Percentiles rank a stretch among this genome's conserved stretches.
These are phyloP conservation scores for Cephonodes hylas DNA, from an alignment of 2,888 invertebrate genomes.

Conservation along the genomic window DNA sequence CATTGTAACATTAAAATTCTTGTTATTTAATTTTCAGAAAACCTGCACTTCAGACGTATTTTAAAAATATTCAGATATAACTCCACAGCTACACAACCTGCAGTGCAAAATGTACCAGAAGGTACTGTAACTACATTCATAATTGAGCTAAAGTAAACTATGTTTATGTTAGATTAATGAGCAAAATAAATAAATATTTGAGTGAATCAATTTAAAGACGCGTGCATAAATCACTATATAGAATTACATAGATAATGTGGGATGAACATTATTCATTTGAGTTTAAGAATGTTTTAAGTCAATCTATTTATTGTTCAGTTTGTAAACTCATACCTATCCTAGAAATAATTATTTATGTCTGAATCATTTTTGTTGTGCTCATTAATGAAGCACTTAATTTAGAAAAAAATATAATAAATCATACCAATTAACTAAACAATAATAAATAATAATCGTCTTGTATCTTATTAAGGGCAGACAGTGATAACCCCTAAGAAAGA, in stretches of 20 bases:
- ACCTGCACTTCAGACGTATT: conserved; percentile 28
- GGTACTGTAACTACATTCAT: too few species aligned
- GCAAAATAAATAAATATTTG: too few species aligned
- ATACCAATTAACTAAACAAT: not conserved
- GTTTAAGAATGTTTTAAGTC: too few species aligned
- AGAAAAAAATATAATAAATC: not conserved
- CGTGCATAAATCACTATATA: too few species aligned
- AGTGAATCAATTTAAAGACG: too few species aligned
- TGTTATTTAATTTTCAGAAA: conserved; percentile 26
- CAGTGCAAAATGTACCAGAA: conserved; percentile 32
- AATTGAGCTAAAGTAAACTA: too few species aligned
- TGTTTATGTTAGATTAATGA: too few species aligned
- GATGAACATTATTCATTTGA: too few species aligned
- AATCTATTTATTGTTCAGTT: too few species aligned
- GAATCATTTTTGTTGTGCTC: not conserved
- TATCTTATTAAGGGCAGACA: not conserved
- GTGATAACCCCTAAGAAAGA: not conserved
- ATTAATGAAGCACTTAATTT: not conserved
- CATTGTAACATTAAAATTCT: not conserved
- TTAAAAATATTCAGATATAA: conserved; percentile 36
- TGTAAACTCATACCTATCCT: too few species aligned
- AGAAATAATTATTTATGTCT: too few species aligned
- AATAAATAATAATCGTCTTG: not conserved
- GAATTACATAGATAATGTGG: too few species aligned
- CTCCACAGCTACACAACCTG: conserved; percentile 47